phyloP scores from a whole-genome alignment of 2,888 invertebrate species.

The Selenia dentaria region DNA sequence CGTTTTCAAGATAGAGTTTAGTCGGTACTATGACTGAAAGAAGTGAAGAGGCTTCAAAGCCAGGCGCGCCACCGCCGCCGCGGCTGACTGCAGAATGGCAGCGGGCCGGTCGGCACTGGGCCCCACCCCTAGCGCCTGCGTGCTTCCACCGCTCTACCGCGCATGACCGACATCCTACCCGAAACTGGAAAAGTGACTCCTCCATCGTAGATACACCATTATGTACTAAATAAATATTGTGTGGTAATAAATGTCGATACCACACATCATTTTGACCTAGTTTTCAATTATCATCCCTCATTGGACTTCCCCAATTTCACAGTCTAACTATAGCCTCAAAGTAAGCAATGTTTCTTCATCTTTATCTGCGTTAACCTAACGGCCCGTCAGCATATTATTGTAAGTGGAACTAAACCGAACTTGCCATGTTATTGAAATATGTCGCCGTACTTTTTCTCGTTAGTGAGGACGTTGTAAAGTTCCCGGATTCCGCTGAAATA shows the following conservation, averaged over 20 bases:
- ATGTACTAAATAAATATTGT: conserved; percentile 83
- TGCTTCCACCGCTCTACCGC: conserved; percentile 53
- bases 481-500: conserved; percentile 68
- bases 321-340: conserved; percentile 16
- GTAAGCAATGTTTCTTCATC: conserved; percentile 23
- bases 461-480: conserved; percentile 54
- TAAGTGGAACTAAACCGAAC: conserved; percentile 35
- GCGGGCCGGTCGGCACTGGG: conserved; percentile 71
- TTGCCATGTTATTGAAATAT: conserved; percentile 30
- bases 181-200: conserved; percentile 83
- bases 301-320: conserved; percentile 39
- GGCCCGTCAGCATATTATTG: conserved; percentile 32
- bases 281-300: conserved; percentile 55
- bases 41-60: conserved; percentile 49
- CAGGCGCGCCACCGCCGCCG: conserved; percentile 71
- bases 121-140: conserved; percentile 82
- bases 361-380: conserved; percentile 39
- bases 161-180: conserved; percentile 82
- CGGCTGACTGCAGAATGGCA: conserved; percentile 77
- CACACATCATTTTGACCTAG: conserved; percentile 68
- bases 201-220: conserved; percentile 80
- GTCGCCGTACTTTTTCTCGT: conserved; percentile 48
- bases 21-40: conserved; percentile 42
- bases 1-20: conserved; percentile 38
- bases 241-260: conserved; percentile 66